Evolutionary conservation across 1,140 invertebrate species (phyloP), one percentile per base, ranked within the genome.

Genomic region (Scaptomyza hsui): DNA sequence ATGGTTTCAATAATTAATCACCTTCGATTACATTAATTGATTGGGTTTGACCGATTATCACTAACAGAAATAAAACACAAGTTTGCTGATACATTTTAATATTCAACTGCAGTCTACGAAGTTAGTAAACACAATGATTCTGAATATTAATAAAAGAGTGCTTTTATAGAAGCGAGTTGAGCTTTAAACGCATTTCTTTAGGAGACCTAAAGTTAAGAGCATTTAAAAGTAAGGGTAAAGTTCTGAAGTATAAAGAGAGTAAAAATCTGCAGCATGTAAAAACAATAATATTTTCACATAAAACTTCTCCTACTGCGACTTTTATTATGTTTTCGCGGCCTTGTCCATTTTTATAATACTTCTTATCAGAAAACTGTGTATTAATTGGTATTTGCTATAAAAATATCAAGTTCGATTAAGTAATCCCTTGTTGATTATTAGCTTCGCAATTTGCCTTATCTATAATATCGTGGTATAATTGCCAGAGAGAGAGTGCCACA

Each of bases 371-470:
- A 4, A 37, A 37, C 26, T 29, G 7, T 9, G 26, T 9, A 29
- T 29, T 37, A n/a, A 37, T 12, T n/a, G 32, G n/a, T 9, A 42
- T 48, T 26, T 13, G 19, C 19, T 26, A 24, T 48, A 13, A 32
- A 4, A 7, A 35, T 15, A 35, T 24, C 9, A 10, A 44, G 9
- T 45, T 15, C 13, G 29, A 42, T 42, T 51, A 49, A 9, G 51
- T 39, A 19, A 35, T 60, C 55, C 64, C 64, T 35, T 6, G 45
- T 5, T 26, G 16, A n/a, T 59, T 60, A 67, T 67, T 51, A 35
- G 49, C 18, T 51, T 19, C 35, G n/a, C 10, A 51, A 57, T 65
- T 49, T 37, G 7, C 19, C 60, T 45, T 42, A 67, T 59, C 62
- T 29, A 48, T 29, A 9, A 9, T 47, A 57, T 39, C 32, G 42